Base-by-base conservation (phyloP, 2,888 invertebrate genomes). In the Hydriomena furcata region DNA sequence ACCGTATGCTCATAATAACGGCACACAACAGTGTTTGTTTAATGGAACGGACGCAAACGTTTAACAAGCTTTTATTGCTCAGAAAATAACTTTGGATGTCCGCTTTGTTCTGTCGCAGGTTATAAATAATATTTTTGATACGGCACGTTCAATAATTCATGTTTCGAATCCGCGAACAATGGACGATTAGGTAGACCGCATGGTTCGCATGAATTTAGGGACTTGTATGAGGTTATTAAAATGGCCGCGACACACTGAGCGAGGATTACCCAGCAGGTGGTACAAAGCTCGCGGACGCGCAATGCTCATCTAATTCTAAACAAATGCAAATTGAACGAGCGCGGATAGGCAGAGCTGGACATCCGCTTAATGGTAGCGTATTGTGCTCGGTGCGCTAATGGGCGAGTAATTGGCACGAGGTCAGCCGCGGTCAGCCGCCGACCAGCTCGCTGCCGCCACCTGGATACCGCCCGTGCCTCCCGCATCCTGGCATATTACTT, bases 241-340 rank as follows among this genome's bases (percentile, higher is more conserved):
- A 68, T 66, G 65, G 60, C 52, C 62, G 12, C 65, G 68, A 47
- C 60, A 60, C 66, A 65, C 65, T 57, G 68, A 60, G 27, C 32
- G 27, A 36, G 47, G 46, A 44, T 46, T 49, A 63, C 60, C 69
- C 73, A 67, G 70, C 79, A 79, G 81, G 79, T 79, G 74, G 70
- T 66, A 78, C 70, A 78, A 79, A 77, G 71, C 71, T 63, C 58
- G 59, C 60, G 65, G 61, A 64, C 60, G 69, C 61, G 64, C 64
- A 55, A 65, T 68, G 74, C 67, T 71, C 74, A 72, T 79, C 79
- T 82, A 82, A 79, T 81, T 80, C 77, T 79, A 86, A 83, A 86
- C 85, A 85, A 86, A 89, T 85, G 86, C 80, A 85, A 89, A 87
- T 88, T 76, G 75, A 76, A 74, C 74, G 66, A 70, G 71, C 64